Evolutionary conservation across 2,113 vertebrate species (phyloP), one percentile per base, ranked within the genome.

Genomic region (Ceyx margarethae): DNA sequence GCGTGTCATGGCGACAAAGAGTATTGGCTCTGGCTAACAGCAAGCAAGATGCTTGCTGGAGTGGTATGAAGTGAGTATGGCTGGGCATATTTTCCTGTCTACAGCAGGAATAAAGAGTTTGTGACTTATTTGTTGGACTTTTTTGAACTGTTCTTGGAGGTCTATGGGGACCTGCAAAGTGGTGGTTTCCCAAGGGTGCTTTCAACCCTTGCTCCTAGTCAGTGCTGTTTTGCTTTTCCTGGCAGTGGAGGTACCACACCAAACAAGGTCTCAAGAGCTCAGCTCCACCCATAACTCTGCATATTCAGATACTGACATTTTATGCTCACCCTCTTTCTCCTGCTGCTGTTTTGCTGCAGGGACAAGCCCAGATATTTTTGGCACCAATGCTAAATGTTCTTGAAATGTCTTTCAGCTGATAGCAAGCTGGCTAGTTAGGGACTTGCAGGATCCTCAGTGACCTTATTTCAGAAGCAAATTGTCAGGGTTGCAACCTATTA

Each of bases 361-460:
- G 71, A 87, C 14, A 14, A 93, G 84, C 71, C 89, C 54, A 46
- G 93, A 74, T 92, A 91, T 94, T 96, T 92, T 73, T 85, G 91
- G 94, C 78, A 93, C 37, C 10, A 10, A 3, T 15, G 37, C 51
- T 80, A 35, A 35, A 87, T 72, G 89, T 64, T 94, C 87, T 82
- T 94, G 75, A 92, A 89, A 80, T 26, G 81, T 74, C 94, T 96
- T 89, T 93, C 75, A 91, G 74, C 71, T 71, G 84, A 66, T 19
- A 91, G 74, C 46, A 28, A 93, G 77, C 69, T 90, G 85, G 84
- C 64, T 83, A 91, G 89, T 73, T 73, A 56, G 74, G 71, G 72
- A 66, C 72, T 73, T 74, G 28, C 7, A 66, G 50, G 71, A 87
- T 95, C 46, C 67, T 92, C 60, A 20, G 46, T 18, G 84, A 92